Base-by-base conservation (phyloP, 23 tunicate species). In the Diplosoma virens region DNA sequence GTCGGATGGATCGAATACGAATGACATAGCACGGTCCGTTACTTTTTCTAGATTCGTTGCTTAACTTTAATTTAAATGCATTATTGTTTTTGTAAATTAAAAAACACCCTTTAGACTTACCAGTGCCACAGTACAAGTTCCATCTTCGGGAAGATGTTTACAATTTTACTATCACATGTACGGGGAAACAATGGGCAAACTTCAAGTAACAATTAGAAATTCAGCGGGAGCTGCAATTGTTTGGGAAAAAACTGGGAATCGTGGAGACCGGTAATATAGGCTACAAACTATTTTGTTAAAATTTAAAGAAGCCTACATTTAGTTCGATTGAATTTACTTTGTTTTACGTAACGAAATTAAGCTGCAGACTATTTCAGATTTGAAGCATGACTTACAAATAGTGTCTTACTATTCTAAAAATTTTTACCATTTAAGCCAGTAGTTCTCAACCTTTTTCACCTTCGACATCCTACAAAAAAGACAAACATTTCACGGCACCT, bases 91-190 rank as follows among this genome's bases (percentile, higher is more conserved):
- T 41, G 9, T 41, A 14, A 41, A 41, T 41, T 41, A 7, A 7
- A 9, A 41, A 7, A 7, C 14, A 14, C 30, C 30, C 6, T 72
- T 48, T 79, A 89, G 96, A 71, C 70, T 89, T 25, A 35, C 37
- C 53, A 83, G 88, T 37, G 66, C 80, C 3, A 30, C 77, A 3
- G 77, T 92, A 4, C 45, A 64, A 17, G 92, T 85, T 25, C 78
- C 75, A 1, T 21, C 76, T 1, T 74, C 73, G 14, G 87, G 88
- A 0, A 72, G 95, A 47, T 95, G 99, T 67, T 58, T 95, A 31
- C 17, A 26, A 6, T 89, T 95, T 58, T 89, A 81, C 78, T 81
- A 75, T 37, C 76, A 86, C 88, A 89, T 95, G 99, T 71, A 54
- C 71, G 99, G 99, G 1, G 92, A 84, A 32, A 80, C 85, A 58